Evolutionary conservation across 1,140 invertebrate genomes (phyloP).

Genomic region (Eurosta solidaginis): DNA sequence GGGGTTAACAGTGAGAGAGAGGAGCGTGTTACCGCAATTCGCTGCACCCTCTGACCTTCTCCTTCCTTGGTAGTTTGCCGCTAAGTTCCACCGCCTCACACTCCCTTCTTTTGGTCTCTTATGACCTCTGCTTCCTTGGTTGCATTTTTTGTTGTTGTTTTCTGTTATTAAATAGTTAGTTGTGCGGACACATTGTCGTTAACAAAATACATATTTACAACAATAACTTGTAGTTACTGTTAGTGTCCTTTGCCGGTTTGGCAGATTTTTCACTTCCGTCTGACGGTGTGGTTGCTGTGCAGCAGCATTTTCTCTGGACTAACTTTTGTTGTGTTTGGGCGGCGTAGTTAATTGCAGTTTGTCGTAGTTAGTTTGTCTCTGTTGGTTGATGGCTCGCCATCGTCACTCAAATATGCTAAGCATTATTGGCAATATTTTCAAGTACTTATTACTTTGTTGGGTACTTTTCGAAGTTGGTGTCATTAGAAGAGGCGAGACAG

Average conservation of each 20-base stretch:
- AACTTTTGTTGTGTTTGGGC: conserved; percentile 3
- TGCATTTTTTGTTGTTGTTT: background rate
- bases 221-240: conserved; percentile 20
- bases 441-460: conserved; percentile 22
- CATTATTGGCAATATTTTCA: conserved; percentile 22
- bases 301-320: background rate
- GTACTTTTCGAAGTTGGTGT: background rate
- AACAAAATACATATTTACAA: conserved; percentile 16
- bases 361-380: conserved; percentile 16
- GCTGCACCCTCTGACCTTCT: too few relatives aligned
- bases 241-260: background rate
- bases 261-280: conserved; percentile 13
- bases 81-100: too few relatives aligned
- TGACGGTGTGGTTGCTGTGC: background rate
- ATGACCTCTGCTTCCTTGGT: background rate
- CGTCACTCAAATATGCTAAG: conserved; percentile 26
- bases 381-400: conserved; percentile 1
- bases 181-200: conserved; percentile 22
- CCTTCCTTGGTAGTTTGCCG: too few relatives aligned
- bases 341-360: conserved; percentile 27
- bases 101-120: too few relatives aligned
- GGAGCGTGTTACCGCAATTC: too few relatives aligned
- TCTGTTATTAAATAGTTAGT: conserved; percentile 28
- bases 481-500: background rate
- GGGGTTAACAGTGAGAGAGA: too few relatives aligned